A percentile compares a stretch with the other conserved stretches of the same genome.
Conservation (phyloP, 1,140 invertebrate genomes). For the Drosophila lacteicornis region DNA sequence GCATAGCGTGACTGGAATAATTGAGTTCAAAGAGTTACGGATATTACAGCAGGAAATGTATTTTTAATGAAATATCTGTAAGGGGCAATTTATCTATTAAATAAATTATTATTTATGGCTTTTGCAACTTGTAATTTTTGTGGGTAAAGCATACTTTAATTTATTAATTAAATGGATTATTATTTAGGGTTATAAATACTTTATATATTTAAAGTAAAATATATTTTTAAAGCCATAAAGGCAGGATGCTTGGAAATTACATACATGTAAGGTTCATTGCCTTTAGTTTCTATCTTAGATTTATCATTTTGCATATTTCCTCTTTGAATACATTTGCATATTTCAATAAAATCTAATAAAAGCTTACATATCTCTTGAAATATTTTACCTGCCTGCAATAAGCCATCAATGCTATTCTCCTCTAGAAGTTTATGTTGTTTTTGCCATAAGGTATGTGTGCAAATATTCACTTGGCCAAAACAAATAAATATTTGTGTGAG, state of each 20-base stretch:
- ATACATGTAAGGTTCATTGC: background rate
- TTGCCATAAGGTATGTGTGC: slow-evolving; percentile 4
- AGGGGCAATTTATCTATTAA: too few species aligned
- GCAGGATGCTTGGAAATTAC: background rate
- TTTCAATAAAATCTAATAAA: slow-evolving; percentile 7
- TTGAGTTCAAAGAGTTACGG: background rate
- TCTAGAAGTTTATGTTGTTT: background rate
- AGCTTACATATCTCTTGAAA: background rate
- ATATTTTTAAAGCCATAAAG: background rate
- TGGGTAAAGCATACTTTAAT: too few species aligned
- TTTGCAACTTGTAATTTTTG: background rate
- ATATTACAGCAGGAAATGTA: background rate
- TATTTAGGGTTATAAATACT: too few species aligned
- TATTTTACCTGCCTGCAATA: background rate
- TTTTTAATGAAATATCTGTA: background rate
- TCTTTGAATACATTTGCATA: background rate
- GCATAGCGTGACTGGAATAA: slow-evolving; percentile 2
- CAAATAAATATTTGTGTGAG: slow-evolving; percentile 15
- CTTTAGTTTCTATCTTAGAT: background rate
- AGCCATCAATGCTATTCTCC: background rate
- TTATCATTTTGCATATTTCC: background rate
- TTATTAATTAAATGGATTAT: too few species aligned
- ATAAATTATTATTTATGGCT: background rate
- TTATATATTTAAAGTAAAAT: too few species aligned
- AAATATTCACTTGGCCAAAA: slow-evolving; percentile 18